A percentile compares a stretch with the other conserved stretches of the same genome.
phyloP scores from a whole-genome alignment of 2,797 vertebrate species.

The Parauchenoglanis ngamensis region DNA sequence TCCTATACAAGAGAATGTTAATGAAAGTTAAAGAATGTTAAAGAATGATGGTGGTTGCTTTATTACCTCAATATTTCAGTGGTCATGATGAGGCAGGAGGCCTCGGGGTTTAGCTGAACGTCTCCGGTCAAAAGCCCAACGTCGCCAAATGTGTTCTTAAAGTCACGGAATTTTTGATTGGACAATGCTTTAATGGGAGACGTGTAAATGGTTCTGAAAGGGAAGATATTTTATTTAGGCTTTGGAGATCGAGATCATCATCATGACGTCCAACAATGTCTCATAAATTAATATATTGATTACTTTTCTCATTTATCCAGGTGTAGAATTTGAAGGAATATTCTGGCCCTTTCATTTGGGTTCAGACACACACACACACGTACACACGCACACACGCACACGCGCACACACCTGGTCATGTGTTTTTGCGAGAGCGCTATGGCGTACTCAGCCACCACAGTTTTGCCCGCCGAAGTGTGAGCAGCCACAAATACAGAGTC shows the following conservation, averaged over 20 bases:
- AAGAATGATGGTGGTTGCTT: neutral
- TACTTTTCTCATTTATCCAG: neutral
- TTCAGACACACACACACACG: neutral
- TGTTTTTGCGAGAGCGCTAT: slow-evolving; percentile 91
- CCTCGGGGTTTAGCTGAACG: slow-evolving; percentile 86
- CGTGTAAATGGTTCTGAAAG: slow-evolving; percentile 86
- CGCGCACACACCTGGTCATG: slow-evolving; percentile 84
- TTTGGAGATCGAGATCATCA: neutral
- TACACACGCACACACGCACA: slow-evolving; percentile 11
- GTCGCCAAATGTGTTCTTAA: slow-evolving; percentile 86
- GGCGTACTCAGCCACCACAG: slow-evolving; percentile 91
- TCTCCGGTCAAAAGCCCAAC: slow-evolving; percentile 91
- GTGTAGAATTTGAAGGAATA: neutral
- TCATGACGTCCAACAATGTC: too few relatives aligned
- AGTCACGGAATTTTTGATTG: slow-evolving; percentile 95
- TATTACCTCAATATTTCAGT: slow-evolving; percentile 89
- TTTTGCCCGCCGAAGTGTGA: slow-evolving; percentile 92
- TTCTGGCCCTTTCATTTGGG: neutral
- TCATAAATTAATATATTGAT: neutral
- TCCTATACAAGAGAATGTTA: neutral
- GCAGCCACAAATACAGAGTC: slow-evolving; percentile 90
- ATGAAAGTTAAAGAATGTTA: neutral
- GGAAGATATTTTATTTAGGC: neutral
- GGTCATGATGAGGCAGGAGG: slow-evolving; percentile 94
- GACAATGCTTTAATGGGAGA: slow-evolving; percentile 93